Evolutionary conservation across 2,888 invertebrate genomes (phyloP).

Genomic region (Spialia ferax): DNA sequence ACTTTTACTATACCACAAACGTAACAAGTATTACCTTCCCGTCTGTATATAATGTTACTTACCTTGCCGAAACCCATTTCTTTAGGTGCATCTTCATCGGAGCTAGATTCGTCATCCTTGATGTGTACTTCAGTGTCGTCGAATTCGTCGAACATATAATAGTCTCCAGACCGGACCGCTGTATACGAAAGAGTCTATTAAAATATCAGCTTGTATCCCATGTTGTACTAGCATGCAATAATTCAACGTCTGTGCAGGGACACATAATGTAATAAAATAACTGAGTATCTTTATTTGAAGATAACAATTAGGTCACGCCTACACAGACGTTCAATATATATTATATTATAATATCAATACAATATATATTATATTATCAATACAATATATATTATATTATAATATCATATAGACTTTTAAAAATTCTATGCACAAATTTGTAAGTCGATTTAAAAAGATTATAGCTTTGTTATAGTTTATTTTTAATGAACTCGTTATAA

Average conservation of each 20-base stretch:
- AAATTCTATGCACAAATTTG: neutral
- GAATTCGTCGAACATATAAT: slow-evolving; percentile 99
- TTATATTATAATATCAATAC: too few species aligned
- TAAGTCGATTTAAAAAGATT: neutral
- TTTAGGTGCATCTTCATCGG: slow-evolving; percentile 83
- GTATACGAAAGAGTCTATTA: slow-evolving; percentile 54
- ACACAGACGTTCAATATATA: slow-evolving; percentile 1
- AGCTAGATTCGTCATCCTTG: slow-evolving; percentile 86
- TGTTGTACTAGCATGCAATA: neutral
- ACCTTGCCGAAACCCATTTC: slow-evolving; percentile 87
- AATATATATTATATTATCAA: neutral
- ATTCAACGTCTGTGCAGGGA: slow-evolving; percentile 4
- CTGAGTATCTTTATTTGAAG: neutral
- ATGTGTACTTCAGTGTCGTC: slow-evolving; percentile 93
- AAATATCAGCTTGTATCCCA: slow-evolving; percentile 12
- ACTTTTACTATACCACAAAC: slow-evolving; percentile 2
- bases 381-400: neutral
- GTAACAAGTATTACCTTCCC: slow-evolving; percentile 9
- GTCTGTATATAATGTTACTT: slow-evolving; percentile 42
- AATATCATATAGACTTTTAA: neutral
- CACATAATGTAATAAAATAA: neutral
- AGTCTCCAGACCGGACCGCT: slow-evolving; percentile 99
- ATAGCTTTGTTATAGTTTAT: neutral
- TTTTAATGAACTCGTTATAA: neutral
- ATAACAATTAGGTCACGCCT: neutral